Evolutionary conservation across 2,113 vertebrate species (phyloP).

Genomic region (Poicephalus gulielmi): DNA sequence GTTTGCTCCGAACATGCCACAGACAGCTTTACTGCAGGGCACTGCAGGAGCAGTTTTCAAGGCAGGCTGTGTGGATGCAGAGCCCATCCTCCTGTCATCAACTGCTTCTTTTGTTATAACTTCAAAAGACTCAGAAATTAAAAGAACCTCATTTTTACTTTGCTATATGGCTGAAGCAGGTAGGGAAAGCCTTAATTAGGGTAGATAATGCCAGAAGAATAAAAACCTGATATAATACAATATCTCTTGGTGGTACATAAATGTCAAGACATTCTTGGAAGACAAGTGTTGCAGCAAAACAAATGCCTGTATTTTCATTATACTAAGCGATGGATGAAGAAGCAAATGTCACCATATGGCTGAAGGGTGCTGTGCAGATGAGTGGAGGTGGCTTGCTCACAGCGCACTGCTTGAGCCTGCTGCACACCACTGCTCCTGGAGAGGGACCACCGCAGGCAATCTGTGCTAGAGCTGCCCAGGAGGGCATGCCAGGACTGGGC

Average conservation of each 20-base stretch:
- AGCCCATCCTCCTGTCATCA: neutral
- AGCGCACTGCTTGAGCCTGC: fast-evolving
- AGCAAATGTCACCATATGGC: constrained; percentile 44
- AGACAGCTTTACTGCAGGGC: neutral
- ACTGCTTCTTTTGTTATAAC: neutral
- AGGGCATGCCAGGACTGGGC: neutral
- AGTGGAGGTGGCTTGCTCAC: neutral
- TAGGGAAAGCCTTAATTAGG: constrained; percentile 29
- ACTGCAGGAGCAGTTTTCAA: fast-evolving
- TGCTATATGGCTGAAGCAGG: neutral
- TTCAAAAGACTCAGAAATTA: neutral
- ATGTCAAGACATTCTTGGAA: constrained; percentile 56
- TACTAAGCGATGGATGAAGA: neutral
- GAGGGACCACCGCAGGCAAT: fast-evolving
- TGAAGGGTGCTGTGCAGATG: neutral
- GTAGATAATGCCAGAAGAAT: constrained; percentile 44
- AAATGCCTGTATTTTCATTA: constrained; percentile 30
- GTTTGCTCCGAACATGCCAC: fast-evolving
- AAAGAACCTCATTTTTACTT: neutral
- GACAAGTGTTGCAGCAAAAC: constrained; percentile 1
- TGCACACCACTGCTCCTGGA: fast-evolving
- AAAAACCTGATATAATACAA: constrained; percentile 20
- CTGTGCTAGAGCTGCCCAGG: neutral
- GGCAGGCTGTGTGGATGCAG: fast-evolving
- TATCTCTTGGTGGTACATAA: constrained; percentile 23